Base-by-base conservation (phyloP, 2,797 vertebrate genomes). In the Ataeniobius toweri region DNA sequence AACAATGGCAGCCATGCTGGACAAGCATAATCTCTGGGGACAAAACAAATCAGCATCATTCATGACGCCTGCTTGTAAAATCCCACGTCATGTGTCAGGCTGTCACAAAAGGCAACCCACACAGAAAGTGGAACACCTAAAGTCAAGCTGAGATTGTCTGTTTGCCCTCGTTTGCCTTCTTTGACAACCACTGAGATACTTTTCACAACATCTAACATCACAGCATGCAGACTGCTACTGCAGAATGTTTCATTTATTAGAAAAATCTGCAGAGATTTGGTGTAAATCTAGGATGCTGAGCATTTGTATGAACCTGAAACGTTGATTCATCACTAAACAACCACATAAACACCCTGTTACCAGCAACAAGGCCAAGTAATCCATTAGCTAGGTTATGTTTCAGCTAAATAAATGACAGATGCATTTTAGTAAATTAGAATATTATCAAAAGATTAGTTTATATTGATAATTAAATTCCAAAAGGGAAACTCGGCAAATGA, bases 51-150 rank as follows among this genome's bases (percentile, higher is more conserved):
- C 1, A 39, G 71, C 51, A 39, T 48, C 77, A 73, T 51, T 53
- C 41, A 48, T 55, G 9, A 44, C 41, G 63, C 72, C 79, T 73
- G 69, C 59, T 75, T 12, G 28, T 77, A 75, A 63, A 51, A 68
- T 80, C 72, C 71, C 53, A 39, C 56, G 77, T 39, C 67, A 73
- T 7, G 70, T 75, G 28, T 83, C 78, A 71, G 65, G 69, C 56
- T 69, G 69, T 73, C 76, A 61, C 70, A 46, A 84, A 74, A 73
- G 59, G 71, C 73, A 74, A 36, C 56, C n/a, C 51, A 74, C 80
- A 36, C 13, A 10, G 63, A 74, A 76, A 77, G 39, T 77, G 39
- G 55, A 69, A 55, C 50, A 71, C 46, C 67, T 76, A 46, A 53
- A 48, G 71, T 76, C 51, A 68, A 58, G 76, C 58, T 76, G 70